Percentiles rank a stretch among this genome's conserved stretches.
These are phyloP conservation scores for Oncorhynchus nerka DNA, from an alignment of 2,113 vertebrate species.

Conservation along the genomic window DNA sequence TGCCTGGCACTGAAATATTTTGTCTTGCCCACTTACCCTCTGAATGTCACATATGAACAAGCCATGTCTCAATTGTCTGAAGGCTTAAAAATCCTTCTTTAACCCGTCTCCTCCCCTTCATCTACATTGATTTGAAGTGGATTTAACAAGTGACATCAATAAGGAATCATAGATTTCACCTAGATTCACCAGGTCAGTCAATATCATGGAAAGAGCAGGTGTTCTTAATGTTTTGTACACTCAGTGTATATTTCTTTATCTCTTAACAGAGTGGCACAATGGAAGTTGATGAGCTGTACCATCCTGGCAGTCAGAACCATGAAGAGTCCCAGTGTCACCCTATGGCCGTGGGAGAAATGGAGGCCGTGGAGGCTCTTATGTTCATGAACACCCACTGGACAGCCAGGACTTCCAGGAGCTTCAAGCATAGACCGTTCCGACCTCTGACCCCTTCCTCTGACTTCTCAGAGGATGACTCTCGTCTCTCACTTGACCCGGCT, in stretches of 20 bases:
- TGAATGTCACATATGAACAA: no score
- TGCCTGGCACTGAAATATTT: no score
- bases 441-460: constrained; percentile 87
- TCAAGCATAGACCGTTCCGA: constrained; percentile 70
- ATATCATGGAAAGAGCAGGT: no score
- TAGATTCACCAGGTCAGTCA: no score
- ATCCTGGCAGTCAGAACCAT: constrained; percentile 32
- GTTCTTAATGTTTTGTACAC: no score
- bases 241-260: not conserved
- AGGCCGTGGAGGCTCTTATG: constrained; percentile 86
- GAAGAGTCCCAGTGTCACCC: constrained; percentile 56
- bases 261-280: constrained; percentile 31
- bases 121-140: no score
- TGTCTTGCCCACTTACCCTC: no score
- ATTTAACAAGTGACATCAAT: no score
- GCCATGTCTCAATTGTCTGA: no score
- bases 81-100: no score
- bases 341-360: constrained; percentile 78
- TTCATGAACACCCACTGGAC: constrained; percentile 86
- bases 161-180: no score
- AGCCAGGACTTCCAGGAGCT: constrained; percentile 65
- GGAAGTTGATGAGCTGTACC: constrained; percentile 58
- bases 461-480: constrained; percentile 76
- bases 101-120: no score
- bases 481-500: constrained; percentile 51